Evolutionary conservation across 2,888 invertebrate species (phyloP).

Genomic region (Heliconius erato): DNA sequence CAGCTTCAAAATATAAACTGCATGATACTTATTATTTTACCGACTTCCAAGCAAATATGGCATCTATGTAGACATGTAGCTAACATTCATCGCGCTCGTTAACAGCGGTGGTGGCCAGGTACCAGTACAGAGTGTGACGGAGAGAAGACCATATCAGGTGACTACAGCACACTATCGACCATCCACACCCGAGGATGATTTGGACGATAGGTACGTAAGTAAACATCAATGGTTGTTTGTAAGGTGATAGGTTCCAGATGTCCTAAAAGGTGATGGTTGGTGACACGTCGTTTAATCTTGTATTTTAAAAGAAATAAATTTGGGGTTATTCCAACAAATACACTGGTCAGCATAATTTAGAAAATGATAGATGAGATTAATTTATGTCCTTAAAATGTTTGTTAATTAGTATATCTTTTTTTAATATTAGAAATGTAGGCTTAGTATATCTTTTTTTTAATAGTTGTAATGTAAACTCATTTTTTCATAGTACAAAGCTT

Average conservation of each 20-base stretch:
- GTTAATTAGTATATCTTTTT: not conserved
- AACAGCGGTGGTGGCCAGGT: slow-evolving; percentile 61
- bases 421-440: not conserved
- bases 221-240: not conserved
- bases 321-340: not conserved
- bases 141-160: slow-evolving; percentile 53
- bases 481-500: not conserved
- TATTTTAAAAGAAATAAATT: not conserved
- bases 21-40: slow-evolving; percentile 4
- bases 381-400: not conserved
- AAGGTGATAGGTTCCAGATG: not conserved
- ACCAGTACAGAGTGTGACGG: slow-evolving; percentile 54
- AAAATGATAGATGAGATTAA: not conserved
- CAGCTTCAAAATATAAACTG: slow-evolving; percentile 14
- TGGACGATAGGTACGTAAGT: slow-evolving; percentile 55
- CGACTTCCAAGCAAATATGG: not conserved
- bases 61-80: slow-evolving; percentile 38
- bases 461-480: not conserved
- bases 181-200: slow-evolving; percentile 51
- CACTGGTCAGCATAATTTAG: not conserved
- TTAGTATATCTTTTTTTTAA: not conserved
- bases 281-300: not conserved
- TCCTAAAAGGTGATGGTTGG: not conserved
- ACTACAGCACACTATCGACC: slow-evolving; percentile 55
- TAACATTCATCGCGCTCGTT: slow-evolving; percentile 50